Conservation (phyloP, 2,888 invertebrate genomes). For the Cordilura impudica region DNA sequence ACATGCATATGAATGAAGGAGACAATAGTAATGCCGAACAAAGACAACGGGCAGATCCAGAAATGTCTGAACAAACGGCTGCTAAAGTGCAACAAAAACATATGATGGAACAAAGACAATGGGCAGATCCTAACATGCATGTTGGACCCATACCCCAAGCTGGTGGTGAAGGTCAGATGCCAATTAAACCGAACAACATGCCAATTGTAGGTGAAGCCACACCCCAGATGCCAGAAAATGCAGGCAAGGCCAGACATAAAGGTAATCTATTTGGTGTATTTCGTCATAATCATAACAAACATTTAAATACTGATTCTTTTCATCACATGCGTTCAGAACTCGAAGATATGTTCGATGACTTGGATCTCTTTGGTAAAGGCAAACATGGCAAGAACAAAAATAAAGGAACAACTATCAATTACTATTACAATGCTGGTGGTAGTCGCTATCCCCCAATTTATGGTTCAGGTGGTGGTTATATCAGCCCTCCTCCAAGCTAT, state of each 20-base stretch:
- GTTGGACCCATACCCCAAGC: not conserved
- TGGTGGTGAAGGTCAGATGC: constrained; percentile 14
- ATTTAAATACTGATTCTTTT: constrained; percentile 58
- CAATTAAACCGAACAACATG: not conserved
- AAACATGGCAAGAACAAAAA: constrained; percentile 54
- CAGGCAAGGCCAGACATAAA: constrained; percentile 68
- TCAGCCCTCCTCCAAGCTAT: constrained; percentile 9
- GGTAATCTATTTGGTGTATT: constrained; percentile 75
- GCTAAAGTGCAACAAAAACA: not conserved
- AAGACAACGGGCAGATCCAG: constrained; percentile 25
- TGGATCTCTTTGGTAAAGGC: constrained; percentile 58
- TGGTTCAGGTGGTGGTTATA: constrained; percentile 41
- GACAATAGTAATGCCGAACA: not conserved
- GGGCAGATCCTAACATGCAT: constrained; percentile 5
- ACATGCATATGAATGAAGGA: not conserved
- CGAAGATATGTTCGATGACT: constrained; percentile 59
- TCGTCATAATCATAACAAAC: constrained; percentile 58
- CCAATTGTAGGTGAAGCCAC: constrained; percentile 63
- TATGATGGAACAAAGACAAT: constrained; percentile 16
- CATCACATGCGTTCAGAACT: constrained; percentile 47
- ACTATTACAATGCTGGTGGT: constrained; percentile 63
- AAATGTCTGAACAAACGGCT: not conserved
- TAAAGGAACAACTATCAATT: constrained; percentile 66
- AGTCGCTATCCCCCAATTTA: constrained; percentile 60
- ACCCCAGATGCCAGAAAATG: constrained; percentile 69